Base-by-base conservation (phyloP, 2,797 vertebrate species). In the Spinus pinus region DNA sequence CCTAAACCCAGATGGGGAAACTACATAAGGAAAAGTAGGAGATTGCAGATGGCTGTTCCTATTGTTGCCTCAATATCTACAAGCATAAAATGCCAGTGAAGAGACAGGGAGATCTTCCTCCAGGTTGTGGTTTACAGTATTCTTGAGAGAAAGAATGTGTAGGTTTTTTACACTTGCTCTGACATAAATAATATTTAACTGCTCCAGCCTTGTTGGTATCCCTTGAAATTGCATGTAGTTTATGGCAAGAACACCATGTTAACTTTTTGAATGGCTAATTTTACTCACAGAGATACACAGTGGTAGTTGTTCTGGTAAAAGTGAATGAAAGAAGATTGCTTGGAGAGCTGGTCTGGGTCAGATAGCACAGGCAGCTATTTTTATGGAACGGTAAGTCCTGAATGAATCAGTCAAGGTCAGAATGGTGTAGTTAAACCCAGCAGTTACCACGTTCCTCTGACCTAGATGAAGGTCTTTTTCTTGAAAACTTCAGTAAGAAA, bases 351-450 rank as follows among this genome's bases (percentile, higher is more conserved):
- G 64, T 90, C 74, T 24, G 53, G 77, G 85, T 80, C 90, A 95
- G 86, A 93, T 80, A 97, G 51, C 33, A 39, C 82, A 80, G 93
- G 88, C 85, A 97, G 94, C 96, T 98, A 92, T 97, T 98, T 97
- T 96, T 96, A 82, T 69, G 89, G 64, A 87, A 58, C 50, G 33
- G 2, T 57, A 72, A 67, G 25, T 94, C 84, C 81, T 96, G 81
- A 90, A 89, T 22, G 67, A 83, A 96, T 81, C 54, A 89, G 93
- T 93, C 86, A 96, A 92, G 93, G 94, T 95, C 95, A 94, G 44
- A 88, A 74, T 89, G 84, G 81, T 8, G 0, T 86, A 92, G 91
- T 93, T 94, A 96, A 95, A 96, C 66, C 57, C n/a, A 60, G 77
- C 49, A 66, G 82, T 97, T 96, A 88, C 27, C 78, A 81, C 93